Evolutionary conservation across 2,113 vertebrate species (phyloP).

Genomic region (Etheostoma cragini): DNA sequence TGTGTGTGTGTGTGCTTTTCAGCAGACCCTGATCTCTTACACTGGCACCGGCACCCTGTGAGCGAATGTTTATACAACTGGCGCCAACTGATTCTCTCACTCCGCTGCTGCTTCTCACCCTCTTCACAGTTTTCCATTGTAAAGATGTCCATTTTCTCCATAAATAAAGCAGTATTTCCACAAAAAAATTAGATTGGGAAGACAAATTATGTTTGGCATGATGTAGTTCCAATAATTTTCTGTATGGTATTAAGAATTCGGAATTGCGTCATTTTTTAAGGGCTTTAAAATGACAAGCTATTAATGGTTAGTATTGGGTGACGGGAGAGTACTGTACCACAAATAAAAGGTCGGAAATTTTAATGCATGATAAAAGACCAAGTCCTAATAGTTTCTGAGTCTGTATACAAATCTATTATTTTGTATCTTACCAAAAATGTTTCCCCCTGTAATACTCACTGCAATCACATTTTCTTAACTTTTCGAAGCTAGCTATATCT

Average conservation of each 20-base stretch:
- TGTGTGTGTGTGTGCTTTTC: constrained; percentile 4
- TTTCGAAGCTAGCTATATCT: too few species aligned
- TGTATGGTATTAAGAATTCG: neutral
- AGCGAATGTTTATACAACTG: constrained; percentile 75
- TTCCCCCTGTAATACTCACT: too few species aligned
- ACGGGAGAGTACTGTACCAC: neutral
- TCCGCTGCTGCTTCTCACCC: constrained; percentile 18
- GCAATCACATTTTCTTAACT: too few species aligned
- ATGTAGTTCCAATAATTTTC: neutral
- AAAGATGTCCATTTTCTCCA: neutral
- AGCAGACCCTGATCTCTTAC: constrained; percentile 34
- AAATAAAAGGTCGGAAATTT: too few species aligned
- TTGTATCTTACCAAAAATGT: too few species aligned
- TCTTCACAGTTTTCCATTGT: constrained; percentile 28
- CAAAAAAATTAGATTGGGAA: too few species aligned
- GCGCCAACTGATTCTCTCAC: constrained; percentile 43
- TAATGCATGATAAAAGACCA: neutral
- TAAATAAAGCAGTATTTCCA: neutral
- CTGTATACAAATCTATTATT: neutral
- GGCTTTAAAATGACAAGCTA: too few species aligned
- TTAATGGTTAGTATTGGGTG: too few species aligned
- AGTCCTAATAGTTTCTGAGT: neutral
- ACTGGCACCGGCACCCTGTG: constrained; percentile 55
- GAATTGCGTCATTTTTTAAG: too few species aligned
- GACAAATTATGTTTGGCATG: neutral